Conservation (phyloP, 2,797 vertebrate species). For the Xyrichtys novacula region DNA sequence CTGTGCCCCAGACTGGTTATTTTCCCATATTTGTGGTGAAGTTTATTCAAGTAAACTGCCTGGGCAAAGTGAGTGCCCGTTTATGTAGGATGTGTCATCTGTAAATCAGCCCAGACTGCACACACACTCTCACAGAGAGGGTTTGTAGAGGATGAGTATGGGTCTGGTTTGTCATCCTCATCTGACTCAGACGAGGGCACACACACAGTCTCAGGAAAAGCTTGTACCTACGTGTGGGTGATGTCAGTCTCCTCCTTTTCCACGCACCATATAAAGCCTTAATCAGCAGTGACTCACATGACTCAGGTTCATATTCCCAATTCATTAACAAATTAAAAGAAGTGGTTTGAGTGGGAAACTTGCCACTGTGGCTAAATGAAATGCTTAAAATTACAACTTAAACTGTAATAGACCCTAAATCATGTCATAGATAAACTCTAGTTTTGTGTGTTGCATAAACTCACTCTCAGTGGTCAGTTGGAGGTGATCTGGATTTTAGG, state of each 20-base stretch:
- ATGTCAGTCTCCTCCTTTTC: constrained; percentile 28
- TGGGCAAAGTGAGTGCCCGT: constrained; percentile 13
- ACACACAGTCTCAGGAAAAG: not conserved
- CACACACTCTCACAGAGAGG: not conserved
- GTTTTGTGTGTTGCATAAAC: constrained; percentile 22
- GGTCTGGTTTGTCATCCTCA: constrained; percentile 63
- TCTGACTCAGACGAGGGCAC: constrained; percentile 60
- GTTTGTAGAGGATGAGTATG: constrained; percentile 18
- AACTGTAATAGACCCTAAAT: too few species aligned
- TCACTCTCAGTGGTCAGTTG: constrained; percentile 23
- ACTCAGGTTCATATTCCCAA: too few species aligned
- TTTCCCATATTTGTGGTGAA: not conserved
- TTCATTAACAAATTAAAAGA: not conserved
- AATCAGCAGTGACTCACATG: constrained; percentile 20
- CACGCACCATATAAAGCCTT: constrained; percentile 22
- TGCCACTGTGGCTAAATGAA: too few species aligned
- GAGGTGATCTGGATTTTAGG: constrained; percentile 47
- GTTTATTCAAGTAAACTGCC: not conserved
- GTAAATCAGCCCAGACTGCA: constrained; percentile 35
- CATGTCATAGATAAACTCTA: not conserved
- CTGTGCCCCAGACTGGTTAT: too few species aligned
- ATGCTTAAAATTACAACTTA: too few species aligned
- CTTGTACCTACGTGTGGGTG: constrained; percentile 3
- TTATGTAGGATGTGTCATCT: constrained; percentile 55
- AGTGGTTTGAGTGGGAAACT: not conserved